phyloP scores from a whole-genome alignment of 1,140 invertebrate genomes.

The Drosophila obscura region DNA sequence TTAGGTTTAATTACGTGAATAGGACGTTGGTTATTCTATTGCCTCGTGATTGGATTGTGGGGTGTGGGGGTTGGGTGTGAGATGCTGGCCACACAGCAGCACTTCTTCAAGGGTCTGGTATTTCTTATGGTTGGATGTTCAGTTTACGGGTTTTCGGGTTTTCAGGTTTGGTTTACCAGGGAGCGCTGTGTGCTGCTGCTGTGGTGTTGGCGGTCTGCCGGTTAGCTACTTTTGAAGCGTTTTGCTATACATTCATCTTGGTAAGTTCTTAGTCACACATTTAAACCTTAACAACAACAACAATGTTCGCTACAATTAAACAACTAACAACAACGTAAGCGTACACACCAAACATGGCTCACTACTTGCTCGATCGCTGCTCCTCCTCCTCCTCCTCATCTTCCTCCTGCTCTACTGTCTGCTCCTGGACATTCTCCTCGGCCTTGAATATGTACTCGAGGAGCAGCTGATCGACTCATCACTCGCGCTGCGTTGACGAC shows the following conservation, averaged over 20 bases:
- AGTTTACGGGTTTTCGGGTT: constrained; percentile 6
- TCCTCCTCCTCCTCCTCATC: constrained; percentile 32
- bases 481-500: constrained; percentile 61
- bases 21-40: constrained; percentile 62
- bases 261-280: constrained; percentile 72
- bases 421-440: constrained; percentile 49
- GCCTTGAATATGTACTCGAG: constrained; percentile 69
- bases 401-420: constrained; percentile 16
- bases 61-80: constrained; percentile 18
- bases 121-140: constrained; percentile 12
- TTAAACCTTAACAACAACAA: constrained; percentile 80
- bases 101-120: constrained; percentile 13
- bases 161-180: constrained; percentile 22
- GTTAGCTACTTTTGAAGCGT: constrained; percentile 75
- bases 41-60: constrained; percentile 31
- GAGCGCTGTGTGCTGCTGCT: constrained; percentile 54
- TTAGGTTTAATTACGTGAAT: constrained; percentile 43
- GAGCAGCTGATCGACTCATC: constrained; percentile 77
- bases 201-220: constrained; percentile 35
- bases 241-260: constrained; percentile 68
- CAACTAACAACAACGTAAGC: constrained; percentile 82
- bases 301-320: constrained; percentile 81
- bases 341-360: constrained; percentile 64
- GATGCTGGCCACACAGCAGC: constrained; percentile 12
- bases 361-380: constrained; percentile 35